Conservation (phyloP, 2,113 vertebrate genomes). For the Holacanthus passer region DNA sequence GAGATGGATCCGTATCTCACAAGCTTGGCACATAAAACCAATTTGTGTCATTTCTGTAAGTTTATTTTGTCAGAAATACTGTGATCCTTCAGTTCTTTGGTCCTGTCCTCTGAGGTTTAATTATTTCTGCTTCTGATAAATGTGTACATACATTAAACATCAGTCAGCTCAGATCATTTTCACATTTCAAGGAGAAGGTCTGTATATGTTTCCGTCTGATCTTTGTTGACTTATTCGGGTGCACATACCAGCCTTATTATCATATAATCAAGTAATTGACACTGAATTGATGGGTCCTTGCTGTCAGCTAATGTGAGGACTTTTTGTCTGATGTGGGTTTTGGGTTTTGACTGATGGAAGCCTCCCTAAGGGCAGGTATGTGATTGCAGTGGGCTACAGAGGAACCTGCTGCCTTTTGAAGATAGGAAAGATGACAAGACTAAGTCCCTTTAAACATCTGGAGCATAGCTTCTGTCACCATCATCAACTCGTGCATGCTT, state of each 20-base stretch:
- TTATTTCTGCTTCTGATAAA: slow-evolving; percentile 31
- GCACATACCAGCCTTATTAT: slow-evolving; percentile 48
- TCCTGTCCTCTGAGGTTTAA: slow-evolving; percentile 24
- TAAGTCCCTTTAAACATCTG: slow-evolving; percentile 50
- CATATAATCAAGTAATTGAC: slow-evolving; percentile 53
- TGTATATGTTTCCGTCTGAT: slow-evolving; percentile 22
- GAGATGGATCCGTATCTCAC: not conserved
- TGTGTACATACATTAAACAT: slow-evolving; percentile 34
- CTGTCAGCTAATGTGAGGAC: slow-evolving; percentile 22
- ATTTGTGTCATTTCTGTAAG: not conserved
- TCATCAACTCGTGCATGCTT: slow-evolving; percentile 29
- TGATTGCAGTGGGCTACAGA: slow-evolving; percentile 40
- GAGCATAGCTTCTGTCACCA: slow-evolving; percentile 15
- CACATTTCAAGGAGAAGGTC: slow-evolving; percentile 31
- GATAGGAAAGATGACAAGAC: slow-evolving; percentile 48
- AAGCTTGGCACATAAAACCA: not conserved
- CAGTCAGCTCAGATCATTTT: slow-evolving; percentile 27
- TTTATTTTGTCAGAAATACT: not conserved
- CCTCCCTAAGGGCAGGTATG: slow-evolving; percentile 36
- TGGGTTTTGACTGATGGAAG: slow-evolving; percentile 35
- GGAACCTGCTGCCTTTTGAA: slow-evolving; percentile 49
- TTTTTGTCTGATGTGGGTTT: slow-evolving; percentile 15
- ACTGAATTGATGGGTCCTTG: slow-evolving; percentile 27
- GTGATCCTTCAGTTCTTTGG: not conserved
- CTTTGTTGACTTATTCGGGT: slow-evolving; percentile 18